phyloP scores from a whole-genome alignment of 2,797 vertebrate genomes.

The Onychomys arenicola region DNA sequence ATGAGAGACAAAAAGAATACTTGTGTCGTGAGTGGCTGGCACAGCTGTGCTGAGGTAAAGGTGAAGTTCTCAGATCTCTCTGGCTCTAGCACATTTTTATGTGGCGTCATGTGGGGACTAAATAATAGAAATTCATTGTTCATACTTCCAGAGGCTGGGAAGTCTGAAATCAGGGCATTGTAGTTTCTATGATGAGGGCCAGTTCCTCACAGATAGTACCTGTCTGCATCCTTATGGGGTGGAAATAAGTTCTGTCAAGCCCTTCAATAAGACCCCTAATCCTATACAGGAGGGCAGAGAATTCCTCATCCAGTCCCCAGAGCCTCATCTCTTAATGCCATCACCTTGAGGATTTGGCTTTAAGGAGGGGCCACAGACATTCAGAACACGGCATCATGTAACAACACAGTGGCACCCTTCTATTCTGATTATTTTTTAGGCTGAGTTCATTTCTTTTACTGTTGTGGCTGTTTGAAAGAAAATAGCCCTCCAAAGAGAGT shows the following conservation, averaged over 20 bases:
- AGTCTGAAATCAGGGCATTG: neutral
- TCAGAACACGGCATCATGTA: neutral
- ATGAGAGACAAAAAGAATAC: neutral
- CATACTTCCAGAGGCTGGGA: neutral
- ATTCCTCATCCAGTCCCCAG: neutral
- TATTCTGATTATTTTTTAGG: neutral
- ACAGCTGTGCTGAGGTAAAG: neutral
- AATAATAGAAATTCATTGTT: neutral
- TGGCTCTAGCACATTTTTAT: neutral
- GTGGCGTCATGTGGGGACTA: neutral
- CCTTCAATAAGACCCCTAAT: neutral
- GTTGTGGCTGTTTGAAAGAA: neutral
- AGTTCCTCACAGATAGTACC: neutral
- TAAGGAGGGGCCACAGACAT: neutral
- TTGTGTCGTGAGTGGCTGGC: neutral
- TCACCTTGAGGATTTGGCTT: neutral
- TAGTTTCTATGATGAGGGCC: neutral
- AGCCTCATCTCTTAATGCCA: neutral
- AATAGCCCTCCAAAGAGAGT: neutral
- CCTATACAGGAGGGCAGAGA: neutral
- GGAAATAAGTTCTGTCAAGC: neutral
- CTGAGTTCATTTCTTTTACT: neutral
- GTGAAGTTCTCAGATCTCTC: neutral
- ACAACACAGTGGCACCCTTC: neutral
- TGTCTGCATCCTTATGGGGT: neutral